These are phyloP conservation scores for Achlya flavicornis DNA, from an alignment of 2,888 invertebrate species.

Conservation along the genomic window DNA sequence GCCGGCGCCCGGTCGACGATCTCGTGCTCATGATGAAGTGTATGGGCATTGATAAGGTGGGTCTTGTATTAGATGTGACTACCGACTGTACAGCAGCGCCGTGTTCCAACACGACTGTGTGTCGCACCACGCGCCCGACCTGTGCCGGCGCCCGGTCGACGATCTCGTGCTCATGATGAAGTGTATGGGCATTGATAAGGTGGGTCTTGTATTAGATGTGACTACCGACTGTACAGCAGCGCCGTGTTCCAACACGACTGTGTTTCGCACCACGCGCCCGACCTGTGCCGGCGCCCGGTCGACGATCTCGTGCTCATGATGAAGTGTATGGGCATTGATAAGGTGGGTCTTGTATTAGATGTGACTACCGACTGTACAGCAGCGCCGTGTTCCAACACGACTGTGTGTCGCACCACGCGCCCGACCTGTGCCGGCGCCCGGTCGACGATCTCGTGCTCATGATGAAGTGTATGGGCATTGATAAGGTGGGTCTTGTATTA, in stretches of 20 bases:
- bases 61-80: no score
- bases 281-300: conserved; percentile 95
- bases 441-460: conserved; percentile 97
- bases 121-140: conserved; percentile 93
- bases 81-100: conserved; percentile 94
- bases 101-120: conserved; percentile 95
- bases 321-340: conserved; percentile 97
- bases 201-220: no score
- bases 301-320: conserved; percentile 97
- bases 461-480: conserved; percentile 98
- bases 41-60: conserved; percentile 95
- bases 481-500: conserved; percentile 87
- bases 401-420: conserved; percentile 90
- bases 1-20: conserved; percentile 96
- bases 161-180: conserved; percentile 98
- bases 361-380: conserved; percentile 93
- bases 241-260: conserved; percentile 97
- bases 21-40: conserved; percentile 97
- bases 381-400: conserved; percentile 96
- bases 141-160: conserved; percentile 95
- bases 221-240: conserved; percentile 93
- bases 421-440: conserved; percentile 96
- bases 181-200: conserved; percentile 96
- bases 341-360: conserved; percentile 85
- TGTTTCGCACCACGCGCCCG: conserved; percentile 91